Evolutionary conservation across 2,113 vertebrate genomes (phyloP).

Genomic region (Grus americana): DNA sequence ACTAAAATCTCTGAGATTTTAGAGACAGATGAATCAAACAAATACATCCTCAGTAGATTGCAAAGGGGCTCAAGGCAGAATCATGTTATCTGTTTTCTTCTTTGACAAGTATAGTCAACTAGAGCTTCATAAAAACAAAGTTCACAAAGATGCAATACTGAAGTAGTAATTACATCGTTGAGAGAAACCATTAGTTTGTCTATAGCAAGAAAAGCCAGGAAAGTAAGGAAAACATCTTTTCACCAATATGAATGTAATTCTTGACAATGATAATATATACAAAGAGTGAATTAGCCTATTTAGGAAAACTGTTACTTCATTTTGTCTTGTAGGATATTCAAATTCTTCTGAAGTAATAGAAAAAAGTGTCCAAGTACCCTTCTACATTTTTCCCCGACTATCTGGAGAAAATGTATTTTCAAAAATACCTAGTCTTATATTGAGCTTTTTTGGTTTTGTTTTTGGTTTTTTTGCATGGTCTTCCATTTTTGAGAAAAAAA

Average conservation of each 20-base stretch:
- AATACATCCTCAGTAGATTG: background rate
- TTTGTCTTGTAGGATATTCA: background rate
- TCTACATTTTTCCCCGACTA: background rate
- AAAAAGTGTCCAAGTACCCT: background rate
- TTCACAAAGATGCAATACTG: background rate
- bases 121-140: background rate
- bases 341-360: background rate
- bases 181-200: background rate
- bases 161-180: background rate
- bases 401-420: background rate
- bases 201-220: background rate
- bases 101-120: background rate
- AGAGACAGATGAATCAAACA: background rate
- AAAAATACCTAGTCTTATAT: background rate
- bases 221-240: background rate
- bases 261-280: background rate
- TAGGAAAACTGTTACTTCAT: background rate
- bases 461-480: background rate
- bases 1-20: conserved; percentile 11
- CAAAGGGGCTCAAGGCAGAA: background rate
- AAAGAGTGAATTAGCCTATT: background rate
- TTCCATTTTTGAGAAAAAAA: background rate
- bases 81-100: background rate
- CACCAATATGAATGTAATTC: background rate
- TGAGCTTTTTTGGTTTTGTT: background rate